These are phyloP conservation scores for Tetramorium simillimum DNA, from an alignment of 1,140 invertebrate species.

Conservation along the genomic window DNA sequence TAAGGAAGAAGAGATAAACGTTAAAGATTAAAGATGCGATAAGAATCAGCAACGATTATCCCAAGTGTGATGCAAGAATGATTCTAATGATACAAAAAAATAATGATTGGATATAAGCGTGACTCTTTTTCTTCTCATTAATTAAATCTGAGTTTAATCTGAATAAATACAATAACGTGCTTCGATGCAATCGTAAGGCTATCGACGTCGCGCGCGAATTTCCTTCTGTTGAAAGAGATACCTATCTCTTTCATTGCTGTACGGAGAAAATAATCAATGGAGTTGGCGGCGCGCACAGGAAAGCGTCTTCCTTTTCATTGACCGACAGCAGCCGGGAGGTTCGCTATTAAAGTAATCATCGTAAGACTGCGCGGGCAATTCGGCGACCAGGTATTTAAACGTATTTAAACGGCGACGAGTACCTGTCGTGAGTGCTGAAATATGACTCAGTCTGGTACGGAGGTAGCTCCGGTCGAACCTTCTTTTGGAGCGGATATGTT, in stretches of 20 bases:
- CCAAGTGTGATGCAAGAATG: not conserved
- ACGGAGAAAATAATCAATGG: conserved; percentile 38
- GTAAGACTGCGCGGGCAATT: conserved; percentile 35
- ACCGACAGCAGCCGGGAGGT: conserved; percentile 22
- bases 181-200: not conserved
- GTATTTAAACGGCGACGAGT: conserved; percentile 22
- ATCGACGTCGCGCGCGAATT: not conserved
- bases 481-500: conserved; percentile 39
- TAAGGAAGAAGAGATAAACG: not conserved
- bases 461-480: not conserved
- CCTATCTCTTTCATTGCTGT: not conserved
- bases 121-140: not conserved
- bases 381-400: conserved; percentile 34
- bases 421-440: conserved; percentile 40
- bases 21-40: not conserved
- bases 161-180: not conserved
- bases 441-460: conserved; percentile 36
- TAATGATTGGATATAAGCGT: not conserved
- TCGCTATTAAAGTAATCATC: conserved; percentile 46
- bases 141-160: not conserved
- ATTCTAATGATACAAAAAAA: not conserved
- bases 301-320: conserved; percentile 42
- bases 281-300: not conserved
- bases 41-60: not conserved
- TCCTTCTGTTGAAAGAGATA: not conserved